Conservation (phyloP, 1,140 invertebrate species). For the Cotesia glomerata region DNA sequence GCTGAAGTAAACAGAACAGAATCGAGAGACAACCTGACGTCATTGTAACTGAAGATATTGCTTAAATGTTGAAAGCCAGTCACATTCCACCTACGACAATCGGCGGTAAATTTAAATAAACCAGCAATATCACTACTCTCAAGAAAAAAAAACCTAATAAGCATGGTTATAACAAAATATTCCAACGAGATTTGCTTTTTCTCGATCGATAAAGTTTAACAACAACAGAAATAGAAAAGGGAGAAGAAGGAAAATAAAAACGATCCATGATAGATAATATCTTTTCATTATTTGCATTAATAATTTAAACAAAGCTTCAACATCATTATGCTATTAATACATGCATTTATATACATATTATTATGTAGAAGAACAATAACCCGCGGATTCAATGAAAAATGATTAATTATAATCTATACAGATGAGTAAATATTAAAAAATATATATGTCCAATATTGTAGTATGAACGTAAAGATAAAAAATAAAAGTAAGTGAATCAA, state of each 20-base stretch:
- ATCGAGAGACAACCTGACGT: constrained; percentile 37
- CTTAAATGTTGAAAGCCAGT: constrained; percentile 42
- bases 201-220: neutral
- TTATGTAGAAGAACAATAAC: neutral
- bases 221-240: no score
- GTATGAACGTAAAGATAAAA: neutral
- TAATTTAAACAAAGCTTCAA: no score
- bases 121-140: neutral
- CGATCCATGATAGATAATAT: no score
- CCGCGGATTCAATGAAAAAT: neutral
- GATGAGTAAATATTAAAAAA: constrained; percentile 23
- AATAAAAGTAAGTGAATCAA: neutral
- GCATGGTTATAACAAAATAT: constrained; percentile 10
- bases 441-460: neutral
- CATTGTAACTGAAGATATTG: constrained; percentile 41
- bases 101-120: constrained; percentile 49
- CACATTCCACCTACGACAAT: constrained; percentile 42
- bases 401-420: neutral
- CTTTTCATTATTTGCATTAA: no score
- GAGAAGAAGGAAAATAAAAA: no score
- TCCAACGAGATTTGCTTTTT: constrained; percentile 11
- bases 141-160: constrained; percentile 6
- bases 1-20: constrained; percentile 2
- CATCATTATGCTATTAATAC: no score
- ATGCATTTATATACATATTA: neutral